These are phyloP conservation scores for Oscheius sp. DNA, from an alignment of 2,888 invertebrate genomes.

Conservation along the genomic window DNA sequence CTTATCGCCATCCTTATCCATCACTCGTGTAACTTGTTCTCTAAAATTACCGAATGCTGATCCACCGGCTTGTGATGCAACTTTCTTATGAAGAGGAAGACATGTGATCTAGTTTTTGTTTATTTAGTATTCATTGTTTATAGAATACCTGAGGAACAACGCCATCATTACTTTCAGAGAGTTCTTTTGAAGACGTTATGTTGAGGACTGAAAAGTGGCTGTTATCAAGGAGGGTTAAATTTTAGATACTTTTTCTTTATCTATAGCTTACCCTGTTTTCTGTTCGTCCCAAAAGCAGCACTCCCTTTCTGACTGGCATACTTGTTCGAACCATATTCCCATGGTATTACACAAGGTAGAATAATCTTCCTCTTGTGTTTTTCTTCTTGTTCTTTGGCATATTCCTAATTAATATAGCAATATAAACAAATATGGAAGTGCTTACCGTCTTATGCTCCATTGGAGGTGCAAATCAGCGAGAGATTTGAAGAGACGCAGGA, in stretches of 20 bases:
- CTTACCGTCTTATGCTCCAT: conserved; percentile 24
- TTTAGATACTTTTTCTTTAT: not conserved
- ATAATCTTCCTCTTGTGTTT: conserved; percentile 54
- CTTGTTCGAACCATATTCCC: conserved; percentile 67
- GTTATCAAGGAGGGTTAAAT: not conserved
- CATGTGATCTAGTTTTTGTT: conserved; percentile 32
- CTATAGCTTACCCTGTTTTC: conserved; percentile 48
- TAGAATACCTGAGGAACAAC: conserved; percentile 54
- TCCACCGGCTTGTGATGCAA: conserved; percentile 55
- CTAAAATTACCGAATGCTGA: conserved; percentile 57
- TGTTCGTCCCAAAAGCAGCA: conserved; percentile 54
- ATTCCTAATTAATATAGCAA: conserved; percentile 37
- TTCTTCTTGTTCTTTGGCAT: conserved; percentile 52
- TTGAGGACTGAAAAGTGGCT: conserved; percentile 45
- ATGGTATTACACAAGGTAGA: conserved; percentile 58
- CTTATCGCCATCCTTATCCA: conserved; percentile 53
- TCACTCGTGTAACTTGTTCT: conserved; percentile 58
- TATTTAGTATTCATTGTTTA: too few relatives aligned
- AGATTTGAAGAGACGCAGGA: conserved; percentile 1
- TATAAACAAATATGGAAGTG: not conserved
- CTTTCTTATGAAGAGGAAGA: conserved; percentile 47
- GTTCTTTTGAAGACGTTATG: conserved; percentile 44
- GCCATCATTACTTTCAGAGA: conserved; percentile 51
- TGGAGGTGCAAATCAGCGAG: not conserved
- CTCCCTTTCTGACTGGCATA: conserved; percentile 64